A percentile compares a stretch with the other conserved stretches of the same genome.
Conservation (phyloP, 2,888 invertebrate species). For the Brachypterus glaber region DNA sequence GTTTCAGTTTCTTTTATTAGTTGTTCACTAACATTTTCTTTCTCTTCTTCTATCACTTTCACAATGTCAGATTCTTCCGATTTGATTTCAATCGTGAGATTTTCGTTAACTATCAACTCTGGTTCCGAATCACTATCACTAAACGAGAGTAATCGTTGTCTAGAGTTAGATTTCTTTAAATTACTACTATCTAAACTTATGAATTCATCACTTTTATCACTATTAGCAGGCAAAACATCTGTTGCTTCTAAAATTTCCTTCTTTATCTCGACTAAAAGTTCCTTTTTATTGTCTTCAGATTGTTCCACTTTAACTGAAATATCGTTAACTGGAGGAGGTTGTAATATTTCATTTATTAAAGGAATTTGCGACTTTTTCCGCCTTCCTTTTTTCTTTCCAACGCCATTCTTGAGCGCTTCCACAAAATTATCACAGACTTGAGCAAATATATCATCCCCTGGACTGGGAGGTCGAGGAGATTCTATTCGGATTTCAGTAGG, state of each 20-base stretch:
- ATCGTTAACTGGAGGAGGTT: too few species aligned
- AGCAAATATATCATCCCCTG: conserved; percentile 50
- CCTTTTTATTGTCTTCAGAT: conserved; percentile 31
- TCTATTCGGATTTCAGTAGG: conserved; percentile 23
- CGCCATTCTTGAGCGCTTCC: conserved; percentile 58
- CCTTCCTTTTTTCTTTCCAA: conserved; percentile 48
- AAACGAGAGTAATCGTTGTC: background rate
- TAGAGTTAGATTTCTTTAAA: background rate
- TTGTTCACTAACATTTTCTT: conserved; percentile 16
- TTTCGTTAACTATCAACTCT: background rate
- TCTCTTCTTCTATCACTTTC: conserved; percentile 3
- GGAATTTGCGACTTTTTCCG: conserved; percentile 42
- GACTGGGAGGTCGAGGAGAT: conserved; percentile 28
- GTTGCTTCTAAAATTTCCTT: conserved; percentile 17
- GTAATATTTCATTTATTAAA: too few species aligned
- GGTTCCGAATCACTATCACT: background rate
- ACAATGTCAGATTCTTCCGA: background rate
- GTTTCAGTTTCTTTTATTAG: conserved; percentile 13
- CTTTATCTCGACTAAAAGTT: conserved; percentile 23
- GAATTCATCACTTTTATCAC: conserved; percentile 4
- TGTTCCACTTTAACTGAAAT: conserved; percentile 18
- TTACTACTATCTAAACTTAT: background rate
- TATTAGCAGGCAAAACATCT: conserved; percentile 7
- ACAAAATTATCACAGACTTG: conserved; percentile 70
- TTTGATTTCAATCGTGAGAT: background rate